phyloP scores from a whole-genome alignment of 2,797 vertebrate genomes.

The Xyrichtys novacula region DNA sequence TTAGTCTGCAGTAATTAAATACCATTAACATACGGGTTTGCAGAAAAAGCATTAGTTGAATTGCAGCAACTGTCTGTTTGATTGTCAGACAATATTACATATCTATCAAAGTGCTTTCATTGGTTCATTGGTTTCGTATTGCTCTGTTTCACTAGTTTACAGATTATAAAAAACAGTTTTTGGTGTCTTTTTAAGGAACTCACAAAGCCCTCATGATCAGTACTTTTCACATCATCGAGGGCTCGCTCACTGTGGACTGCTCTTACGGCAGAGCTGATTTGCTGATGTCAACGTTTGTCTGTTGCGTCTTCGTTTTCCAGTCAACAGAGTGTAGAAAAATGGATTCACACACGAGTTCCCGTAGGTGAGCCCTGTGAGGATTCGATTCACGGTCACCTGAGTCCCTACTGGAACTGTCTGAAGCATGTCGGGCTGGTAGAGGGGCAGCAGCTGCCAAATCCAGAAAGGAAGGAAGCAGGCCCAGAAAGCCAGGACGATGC shows the following conservation, averaged over 20 bases:
- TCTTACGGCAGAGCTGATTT: constrained; percentile 83
- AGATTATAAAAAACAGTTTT: constrained; percentile 36
- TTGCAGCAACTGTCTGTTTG: constrained; percentile 39
- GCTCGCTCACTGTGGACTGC: constrained; percentile 64
- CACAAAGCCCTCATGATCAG: constrained; percentile 25
- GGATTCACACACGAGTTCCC: constrained; percentile 92
- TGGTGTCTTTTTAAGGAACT: constrained; percentile 27
- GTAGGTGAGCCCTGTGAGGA: constrained; percentile 89
- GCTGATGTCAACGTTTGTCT: constrained; percentile 73
- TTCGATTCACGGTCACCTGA: constrained; percentile 88
- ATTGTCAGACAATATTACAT: constrained; percentile 40
- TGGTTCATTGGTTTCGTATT: constrained; percentile 30
- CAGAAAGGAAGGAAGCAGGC: constrained; percentile 92
- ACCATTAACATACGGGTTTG: constrained; percentile 22
- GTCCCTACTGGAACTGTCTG: constrained; percentile 84
- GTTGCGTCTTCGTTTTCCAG: constrained; percentile 81
- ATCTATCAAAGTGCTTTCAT: constrained; percentile 72
- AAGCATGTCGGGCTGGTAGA: constrained; percentile 86
- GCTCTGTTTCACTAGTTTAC: constrained; percentile 27
- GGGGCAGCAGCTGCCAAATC: constrained; percentile 90
- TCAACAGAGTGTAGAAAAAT: constrained; percentile 91
- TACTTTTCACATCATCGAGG: constrained; percentile 22
- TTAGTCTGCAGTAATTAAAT: constrained; percentile 17
- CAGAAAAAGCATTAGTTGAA: constrained; percentile 6
- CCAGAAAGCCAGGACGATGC: constrained; percentile 90